Evolutionary conservation across 2,797 vertebrate species (phyloP).

Genomic region (Dendrocincla tyrannina): DNA sequence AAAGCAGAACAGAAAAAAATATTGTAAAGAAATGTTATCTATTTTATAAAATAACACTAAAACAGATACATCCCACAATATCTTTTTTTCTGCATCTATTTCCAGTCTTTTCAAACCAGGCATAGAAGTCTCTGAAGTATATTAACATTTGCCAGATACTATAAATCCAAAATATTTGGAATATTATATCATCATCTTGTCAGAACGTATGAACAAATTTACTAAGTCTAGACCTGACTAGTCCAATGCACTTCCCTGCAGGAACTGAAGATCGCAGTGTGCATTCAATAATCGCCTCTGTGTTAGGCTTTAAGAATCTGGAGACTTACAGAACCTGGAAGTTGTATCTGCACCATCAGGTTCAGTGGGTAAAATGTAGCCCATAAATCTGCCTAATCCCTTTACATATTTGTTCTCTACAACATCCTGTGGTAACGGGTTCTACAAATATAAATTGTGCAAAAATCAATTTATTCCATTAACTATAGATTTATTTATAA

Average conservation of each 20-base stretch:
- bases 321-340: neutral
- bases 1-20: neutral
- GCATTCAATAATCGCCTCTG: neutral
- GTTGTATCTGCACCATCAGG: neutral
- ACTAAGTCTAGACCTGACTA: neutral
- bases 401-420: neutral
- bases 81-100: neutral
- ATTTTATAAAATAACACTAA: neutral
- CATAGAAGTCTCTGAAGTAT: neutral
- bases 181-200: neutral
- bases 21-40: neutral
- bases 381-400: neutral
- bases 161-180: neutral
- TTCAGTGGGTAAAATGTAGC: neutral
- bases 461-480: neutral
- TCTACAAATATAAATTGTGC: neutral
- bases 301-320: neutral
- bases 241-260: neutral
- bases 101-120: neutral
- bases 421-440: neutral
- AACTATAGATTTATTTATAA: neutral
- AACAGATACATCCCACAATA: neutral
- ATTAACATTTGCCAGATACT: neutral
- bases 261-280: neutral
- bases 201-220: neutral